Evolutionary conservation across 2,113 vertebrate genomes (phyloP).

Genomic region (Odontophorus gujanensis): DNA sequence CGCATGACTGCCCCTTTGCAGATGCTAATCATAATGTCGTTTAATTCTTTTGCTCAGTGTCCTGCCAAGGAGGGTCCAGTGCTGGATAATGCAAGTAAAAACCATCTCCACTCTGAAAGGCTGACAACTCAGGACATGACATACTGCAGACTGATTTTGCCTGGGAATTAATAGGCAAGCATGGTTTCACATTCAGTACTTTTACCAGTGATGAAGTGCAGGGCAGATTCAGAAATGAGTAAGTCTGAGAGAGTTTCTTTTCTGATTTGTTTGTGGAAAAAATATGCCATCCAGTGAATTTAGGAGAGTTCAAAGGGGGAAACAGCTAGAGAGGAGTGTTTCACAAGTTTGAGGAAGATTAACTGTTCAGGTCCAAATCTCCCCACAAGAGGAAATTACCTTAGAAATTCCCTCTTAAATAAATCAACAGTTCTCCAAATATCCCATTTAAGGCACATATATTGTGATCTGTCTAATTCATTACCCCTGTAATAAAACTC

Average conservation of each 20-base stretch:
- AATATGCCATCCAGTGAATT: neutral
- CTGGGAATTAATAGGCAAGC: neutral
- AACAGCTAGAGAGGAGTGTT: neutral
- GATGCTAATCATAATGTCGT: neutral
- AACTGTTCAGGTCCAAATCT: neutral
- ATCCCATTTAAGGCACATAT: neutral
- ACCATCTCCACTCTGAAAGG: neutral
- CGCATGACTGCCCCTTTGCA: neutral
- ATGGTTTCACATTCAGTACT: neutral
- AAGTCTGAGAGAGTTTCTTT: neutral
- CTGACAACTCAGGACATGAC: neutral
- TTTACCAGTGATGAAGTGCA: neutral
- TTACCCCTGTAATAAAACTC: neutral
- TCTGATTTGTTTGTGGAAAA: neutral
- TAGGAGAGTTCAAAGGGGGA: neutral
- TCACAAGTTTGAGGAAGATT: neutral
- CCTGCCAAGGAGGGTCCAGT: neutral
- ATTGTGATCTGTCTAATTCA: neutral
- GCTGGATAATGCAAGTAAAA: neutral
- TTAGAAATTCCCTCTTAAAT: conserved; percentile 25
- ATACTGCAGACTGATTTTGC: neutral
- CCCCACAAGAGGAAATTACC: neutral
- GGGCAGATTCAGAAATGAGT: neutral
- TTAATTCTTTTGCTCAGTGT: neutral
- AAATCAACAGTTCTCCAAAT: conserved; percentile 3